Evolutionary conservation across 2,113 vertebrate genomes (phyloP).

Genomic region (Podilymbus podiceps): DNA sequence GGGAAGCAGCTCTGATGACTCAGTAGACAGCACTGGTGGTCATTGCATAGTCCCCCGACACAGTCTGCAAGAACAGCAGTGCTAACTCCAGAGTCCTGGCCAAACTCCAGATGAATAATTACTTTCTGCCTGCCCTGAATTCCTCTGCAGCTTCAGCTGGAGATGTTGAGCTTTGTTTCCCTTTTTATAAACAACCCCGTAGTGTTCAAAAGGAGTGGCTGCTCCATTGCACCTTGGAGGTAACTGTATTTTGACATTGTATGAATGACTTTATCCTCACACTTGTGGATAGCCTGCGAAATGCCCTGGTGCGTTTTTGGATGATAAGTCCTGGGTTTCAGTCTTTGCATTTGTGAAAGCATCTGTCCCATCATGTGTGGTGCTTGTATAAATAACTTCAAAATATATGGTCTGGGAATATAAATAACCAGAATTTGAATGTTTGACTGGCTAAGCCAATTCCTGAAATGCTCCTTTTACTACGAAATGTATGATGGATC

Average conservation of each 20-base stretch:
- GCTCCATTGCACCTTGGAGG: neutral
- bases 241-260: neutral
- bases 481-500: neutral
- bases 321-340: neutral
- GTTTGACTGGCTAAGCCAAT: neutral
- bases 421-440: neutral
- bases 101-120: slow-evolving; percentile 53
- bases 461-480: neutral
- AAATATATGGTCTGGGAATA: neutral
- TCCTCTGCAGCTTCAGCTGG: slow-evolving; percentile 34
- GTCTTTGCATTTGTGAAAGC: neutral
- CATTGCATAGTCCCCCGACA: neutral
- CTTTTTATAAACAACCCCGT: neutral
- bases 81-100: slow-evolving; percentile 1
- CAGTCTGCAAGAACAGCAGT: neutral
- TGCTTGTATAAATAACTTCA: neutral
- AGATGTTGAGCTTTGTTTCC: slow-evolving; percentile 31
- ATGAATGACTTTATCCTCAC: neutral
- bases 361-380: neutral
- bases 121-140: slow-evolving; percentile 25
- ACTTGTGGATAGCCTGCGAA: neutral
- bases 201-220: neutral
- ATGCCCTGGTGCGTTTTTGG: neutral
- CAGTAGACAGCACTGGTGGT: neutral
- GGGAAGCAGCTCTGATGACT: neutral